Conservation (phyloP, 2,797 vertebrate species). For the Gallinago solitaria region DNA sequence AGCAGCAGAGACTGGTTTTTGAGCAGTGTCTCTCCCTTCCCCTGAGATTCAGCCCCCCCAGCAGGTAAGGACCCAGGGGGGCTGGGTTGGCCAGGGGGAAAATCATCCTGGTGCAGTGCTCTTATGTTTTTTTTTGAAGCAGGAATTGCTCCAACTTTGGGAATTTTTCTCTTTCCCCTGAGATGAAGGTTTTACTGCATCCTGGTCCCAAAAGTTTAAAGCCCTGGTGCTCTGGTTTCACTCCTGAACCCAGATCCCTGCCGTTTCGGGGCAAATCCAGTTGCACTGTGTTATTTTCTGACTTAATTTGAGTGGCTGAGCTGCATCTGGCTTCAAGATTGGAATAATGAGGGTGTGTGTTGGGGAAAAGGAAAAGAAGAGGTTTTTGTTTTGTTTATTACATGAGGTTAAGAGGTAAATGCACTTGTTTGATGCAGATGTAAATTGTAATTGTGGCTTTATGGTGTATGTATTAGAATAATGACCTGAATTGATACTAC, state of each 20-base stretch:
- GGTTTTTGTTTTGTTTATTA: neutral
- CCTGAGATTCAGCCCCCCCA: neutral
- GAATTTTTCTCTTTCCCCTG: neutral
- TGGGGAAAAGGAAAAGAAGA: neutral
- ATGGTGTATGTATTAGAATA: constrained; percentile 75
- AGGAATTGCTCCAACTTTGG: neutral
- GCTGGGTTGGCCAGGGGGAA: neutral
- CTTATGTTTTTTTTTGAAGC: neutral
- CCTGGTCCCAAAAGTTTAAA: neutral
- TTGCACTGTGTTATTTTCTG: neutral
- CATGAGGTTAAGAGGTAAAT: neutral
- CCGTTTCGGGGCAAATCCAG: neutral
- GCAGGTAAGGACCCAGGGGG: too few relatives aligned
- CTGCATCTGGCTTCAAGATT: neutral
- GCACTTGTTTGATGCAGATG: neutral
- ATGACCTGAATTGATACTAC: constrained; percentile 79
- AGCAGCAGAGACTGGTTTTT: neutral
- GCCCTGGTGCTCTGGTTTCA: neutral
- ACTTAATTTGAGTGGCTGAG: neutral
- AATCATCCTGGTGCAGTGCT: neutral
- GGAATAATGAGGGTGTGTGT: neutral
- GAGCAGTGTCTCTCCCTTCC: accelerated
- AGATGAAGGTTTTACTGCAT: neutral
- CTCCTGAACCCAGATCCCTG: neutral
- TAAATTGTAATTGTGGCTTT: constrained; percentile 76